Evolutionary conservation across 1,140 invertebrate genomes (phyloP).

Genomic region (Listronotus bonariensis): DNA sequence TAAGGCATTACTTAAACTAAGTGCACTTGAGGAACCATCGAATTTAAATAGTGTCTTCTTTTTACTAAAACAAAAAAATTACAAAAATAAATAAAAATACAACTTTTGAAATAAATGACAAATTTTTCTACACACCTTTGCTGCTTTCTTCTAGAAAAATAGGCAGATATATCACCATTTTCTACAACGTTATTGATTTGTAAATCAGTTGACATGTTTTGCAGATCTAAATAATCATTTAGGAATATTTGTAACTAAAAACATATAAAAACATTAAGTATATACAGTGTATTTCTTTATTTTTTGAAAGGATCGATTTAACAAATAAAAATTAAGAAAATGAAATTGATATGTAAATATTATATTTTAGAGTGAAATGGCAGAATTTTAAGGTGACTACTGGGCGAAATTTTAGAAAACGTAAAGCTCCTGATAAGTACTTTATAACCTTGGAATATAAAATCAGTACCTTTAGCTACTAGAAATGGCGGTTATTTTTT

Average conservation of each 20-base stretch:
- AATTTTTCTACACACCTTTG: conserved; percentile 59
- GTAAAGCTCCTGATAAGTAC: too few relatives aligned
- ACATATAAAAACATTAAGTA: too few relatives aligned
- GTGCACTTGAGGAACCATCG: conserved; percentile 77
- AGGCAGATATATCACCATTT: conserved; percentile 66
- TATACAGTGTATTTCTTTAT: too few relatives aligned
- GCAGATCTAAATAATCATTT: conserved; percentile 83
- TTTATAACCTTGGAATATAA: too few relatives aligned
- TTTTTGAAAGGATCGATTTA: too few relatives aligned
- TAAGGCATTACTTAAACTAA: conserved; percentile 68
- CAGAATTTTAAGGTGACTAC: too few relatives aligned
- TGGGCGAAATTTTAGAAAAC: too few relatives aligned
- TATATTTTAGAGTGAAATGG: too few relatives aligned
- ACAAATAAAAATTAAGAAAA: too few relatives aligned
- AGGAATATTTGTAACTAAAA: conserved; percentile 75
- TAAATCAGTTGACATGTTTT: conserved; percentile 67
- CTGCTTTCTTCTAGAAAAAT: conserved; percentile 69
- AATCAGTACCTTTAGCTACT: too few relatives aligned
- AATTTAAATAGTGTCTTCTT: conserved; percentile 76
- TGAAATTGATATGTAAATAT: too few relatives aligned
- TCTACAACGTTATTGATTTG: conserved; percentile 64
- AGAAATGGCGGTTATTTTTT: too few relatives aligned
- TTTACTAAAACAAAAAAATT: conserved; percentile 54
- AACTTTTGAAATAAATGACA: background rate
- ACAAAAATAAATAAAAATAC: background rate